Evolutionary conservation across 1,140 invertebrate genomes (phyloP).

Genomic region (Drosophila yakuba): DNA sequence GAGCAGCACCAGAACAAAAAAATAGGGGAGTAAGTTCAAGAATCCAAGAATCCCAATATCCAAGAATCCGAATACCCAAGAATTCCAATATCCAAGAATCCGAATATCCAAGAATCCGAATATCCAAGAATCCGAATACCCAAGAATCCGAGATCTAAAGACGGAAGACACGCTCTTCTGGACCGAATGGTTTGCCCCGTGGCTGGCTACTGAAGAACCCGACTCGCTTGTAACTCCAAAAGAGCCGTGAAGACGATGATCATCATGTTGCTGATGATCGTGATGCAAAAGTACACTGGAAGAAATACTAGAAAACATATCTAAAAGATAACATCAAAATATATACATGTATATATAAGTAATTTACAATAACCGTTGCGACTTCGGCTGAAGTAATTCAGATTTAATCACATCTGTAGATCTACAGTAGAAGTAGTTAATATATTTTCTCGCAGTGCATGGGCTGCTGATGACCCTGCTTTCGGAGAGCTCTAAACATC

Average conservation of each 20-base stretch:
- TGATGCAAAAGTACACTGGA: slow-evolving; percentile 17
- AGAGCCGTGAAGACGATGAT: slow-evolving; percentile 24
- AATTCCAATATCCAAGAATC: neutral
- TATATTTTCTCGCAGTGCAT: slow-evolving; percentile 10
- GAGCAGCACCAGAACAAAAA: slow-evolving; percentile 2
- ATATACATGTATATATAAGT: no score
- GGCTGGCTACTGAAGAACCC: slow-evolving; percentile 75
- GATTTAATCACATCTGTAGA: no score
- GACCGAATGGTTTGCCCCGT: slow-evolving; percentile 72
- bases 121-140: no score
- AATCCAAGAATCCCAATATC: neutral
- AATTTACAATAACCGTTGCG: no score
- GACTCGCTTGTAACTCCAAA: slow-evolving; percentile 51
- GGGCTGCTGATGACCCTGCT: slow-evolving; percentile 37
- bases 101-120: no score
- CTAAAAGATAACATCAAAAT: no score
- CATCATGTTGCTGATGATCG: slow-evolving; percentile 1
- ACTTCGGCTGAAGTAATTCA: no score
- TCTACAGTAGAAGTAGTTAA: no score
- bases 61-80: no score
- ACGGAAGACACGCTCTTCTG: slow-evolving; percentile 33
- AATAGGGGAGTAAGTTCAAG: no score
- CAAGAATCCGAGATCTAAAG: slow-evolving; percentile 5
- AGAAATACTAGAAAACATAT: no score
- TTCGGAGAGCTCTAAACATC: slow-evolving; percentile 11